These are phyloP conservation scores for Protophormia terraenovae DNA, from an alignment of 2,888 invertebrate genomes.

Conservation along the genomic window DNA sequence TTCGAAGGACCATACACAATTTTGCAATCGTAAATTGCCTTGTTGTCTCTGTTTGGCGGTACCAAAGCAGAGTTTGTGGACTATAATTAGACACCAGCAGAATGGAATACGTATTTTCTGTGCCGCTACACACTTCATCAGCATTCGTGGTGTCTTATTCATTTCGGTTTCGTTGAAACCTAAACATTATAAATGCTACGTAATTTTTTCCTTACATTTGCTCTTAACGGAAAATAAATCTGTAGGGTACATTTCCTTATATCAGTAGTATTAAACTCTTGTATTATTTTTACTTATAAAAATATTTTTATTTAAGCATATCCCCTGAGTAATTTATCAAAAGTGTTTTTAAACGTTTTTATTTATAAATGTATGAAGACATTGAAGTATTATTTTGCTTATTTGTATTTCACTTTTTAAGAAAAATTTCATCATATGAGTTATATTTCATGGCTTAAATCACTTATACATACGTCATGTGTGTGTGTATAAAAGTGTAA, in stretches of 20 bases:
- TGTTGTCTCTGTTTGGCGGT: no score
- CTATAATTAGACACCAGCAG: no score
- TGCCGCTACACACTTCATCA: no score
- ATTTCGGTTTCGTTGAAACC: no score
- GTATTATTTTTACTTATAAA: not conserved
- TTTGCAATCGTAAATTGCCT: no score
- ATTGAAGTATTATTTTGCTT: not conserved
- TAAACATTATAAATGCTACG: no score
- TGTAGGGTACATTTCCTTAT: not conserved
- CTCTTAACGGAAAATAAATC: no score
- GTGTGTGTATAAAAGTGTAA: not conserved
- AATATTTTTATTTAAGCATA: not conserved
- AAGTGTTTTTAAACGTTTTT: not conserved
- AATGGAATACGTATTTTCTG: no score
- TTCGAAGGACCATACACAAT: no score
- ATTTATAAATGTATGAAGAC: not conserved
- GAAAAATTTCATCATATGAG: slow-evolving; percentile 10
- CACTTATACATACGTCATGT: slow-evolving; percentile 39
- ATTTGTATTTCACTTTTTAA: not conserved
- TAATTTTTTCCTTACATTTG: no score
- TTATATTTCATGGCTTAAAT: slow-evolving; percentile 32
- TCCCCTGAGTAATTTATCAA: slow-evolving; percentile 5
- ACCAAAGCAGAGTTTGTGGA: no score
- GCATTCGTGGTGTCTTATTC: no score
- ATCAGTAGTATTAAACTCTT: not conserved